Evolutionary conservation across 2,113 vertebrate species (phyloP).

Genomic region (Rhinolophus ferrumequinum): DNA sequence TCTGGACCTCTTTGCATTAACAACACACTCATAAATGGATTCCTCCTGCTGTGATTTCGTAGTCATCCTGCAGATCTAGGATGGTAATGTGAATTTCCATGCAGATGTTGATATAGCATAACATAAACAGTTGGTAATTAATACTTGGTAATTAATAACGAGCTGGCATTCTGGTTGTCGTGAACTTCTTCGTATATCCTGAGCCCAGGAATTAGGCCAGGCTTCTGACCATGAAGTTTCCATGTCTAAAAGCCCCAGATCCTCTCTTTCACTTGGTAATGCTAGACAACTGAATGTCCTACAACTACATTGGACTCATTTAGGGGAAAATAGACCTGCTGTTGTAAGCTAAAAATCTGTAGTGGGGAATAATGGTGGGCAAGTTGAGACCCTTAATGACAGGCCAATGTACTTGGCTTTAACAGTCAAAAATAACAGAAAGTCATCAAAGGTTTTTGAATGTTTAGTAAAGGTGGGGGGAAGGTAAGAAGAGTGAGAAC

Average conservation of each 20-base stretch:
- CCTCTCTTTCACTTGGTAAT: neutral
- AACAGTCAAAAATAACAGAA: neutral
- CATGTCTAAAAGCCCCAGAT: neutral
- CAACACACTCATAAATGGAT: accelerated
- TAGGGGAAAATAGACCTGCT: neutral
- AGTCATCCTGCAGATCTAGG: neutral
- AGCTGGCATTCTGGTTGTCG: neutral
- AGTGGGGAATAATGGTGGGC: neutral
- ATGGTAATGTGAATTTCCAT: neutral
- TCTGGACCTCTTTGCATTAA: neutral
- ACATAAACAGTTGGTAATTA: neutral
- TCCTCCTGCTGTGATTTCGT: neutral
- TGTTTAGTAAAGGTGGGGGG: neutral
- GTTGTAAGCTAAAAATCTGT: neutral
- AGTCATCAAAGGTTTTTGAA: neutral
- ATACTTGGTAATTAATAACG: neutral
- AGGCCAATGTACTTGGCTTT: neutral
- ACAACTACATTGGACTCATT: neutral
- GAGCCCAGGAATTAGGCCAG: neutral
- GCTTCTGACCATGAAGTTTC: neutral
- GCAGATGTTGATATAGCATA: neutral
- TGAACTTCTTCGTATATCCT: neutral
- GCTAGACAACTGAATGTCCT: neutral
- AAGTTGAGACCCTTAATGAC: neutral
- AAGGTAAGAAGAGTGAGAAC: neutral